Evolutionary conservation across 2,113 vertebrate species (phyloP).

Genomic region (Orycteropus afer): DNA sequence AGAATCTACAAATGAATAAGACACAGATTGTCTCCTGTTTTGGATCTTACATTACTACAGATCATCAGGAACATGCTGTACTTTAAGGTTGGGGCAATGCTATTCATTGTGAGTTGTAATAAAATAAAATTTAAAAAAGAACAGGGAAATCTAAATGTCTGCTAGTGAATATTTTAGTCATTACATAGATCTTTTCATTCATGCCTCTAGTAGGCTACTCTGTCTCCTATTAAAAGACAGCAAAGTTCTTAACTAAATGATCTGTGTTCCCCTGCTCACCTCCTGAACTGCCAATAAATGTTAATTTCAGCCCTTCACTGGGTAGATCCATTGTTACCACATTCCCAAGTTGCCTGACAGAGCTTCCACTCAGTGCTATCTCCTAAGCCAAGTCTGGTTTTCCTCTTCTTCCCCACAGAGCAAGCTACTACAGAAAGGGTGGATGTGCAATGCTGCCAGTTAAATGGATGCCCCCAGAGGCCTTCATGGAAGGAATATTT

Average conservation of each 20-base stretch:
- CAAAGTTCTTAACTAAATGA: slow-evolving; percentile 45
- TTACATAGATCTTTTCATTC: slow-evolving; percentile 6
- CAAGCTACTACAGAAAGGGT: slow-evolving; percentile 99
- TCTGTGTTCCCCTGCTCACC: neutral
- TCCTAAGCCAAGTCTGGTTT: slow-evolving; percentile 3
- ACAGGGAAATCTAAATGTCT: slow-evolving; percentile 12
- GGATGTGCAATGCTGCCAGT: slow-evolving; percentile 98
- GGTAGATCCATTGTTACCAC: neutral
- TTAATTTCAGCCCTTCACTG: neutral
- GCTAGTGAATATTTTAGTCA: neutral
- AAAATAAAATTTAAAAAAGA: slow-evolving; percentile 41
- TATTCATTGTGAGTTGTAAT: slow-evolving; percentile 8
- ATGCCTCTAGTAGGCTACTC: neutral
- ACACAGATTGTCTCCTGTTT: neutral
- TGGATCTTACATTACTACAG: neutral
- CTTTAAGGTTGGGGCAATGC: neutral
- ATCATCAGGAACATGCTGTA: neutral
- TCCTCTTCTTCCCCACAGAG: slow-evolving; percentile 86
- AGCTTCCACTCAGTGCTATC: neutral
- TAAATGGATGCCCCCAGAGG: slow-evolving; percentile 99
- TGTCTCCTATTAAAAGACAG: neutral
- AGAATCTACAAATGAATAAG: neutral
- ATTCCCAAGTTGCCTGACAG: neutral
- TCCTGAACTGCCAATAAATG: neutral
- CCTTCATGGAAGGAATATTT: slow-evolving; percentile 99